Evolutionary conservation across 2,797 vertebrate species (phyloP).

Genomic region (Muscicapa comitata): DNA sequence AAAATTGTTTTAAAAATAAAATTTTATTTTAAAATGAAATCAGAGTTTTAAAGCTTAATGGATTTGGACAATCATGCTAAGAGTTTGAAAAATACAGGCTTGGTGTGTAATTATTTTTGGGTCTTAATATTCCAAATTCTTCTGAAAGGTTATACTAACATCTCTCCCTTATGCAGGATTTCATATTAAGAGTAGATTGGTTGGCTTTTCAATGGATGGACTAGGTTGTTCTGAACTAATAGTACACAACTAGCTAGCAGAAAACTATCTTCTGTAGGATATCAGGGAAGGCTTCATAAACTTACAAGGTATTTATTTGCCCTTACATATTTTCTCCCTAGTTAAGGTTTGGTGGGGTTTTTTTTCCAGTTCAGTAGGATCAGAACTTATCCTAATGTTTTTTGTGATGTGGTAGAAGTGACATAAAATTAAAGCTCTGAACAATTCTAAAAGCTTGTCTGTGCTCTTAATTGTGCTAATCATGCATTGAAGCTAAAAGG

Average conservation of each 20-base stretch:
- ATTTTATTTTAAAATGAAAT: background rate
- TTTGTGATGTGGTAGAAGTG: background rate
- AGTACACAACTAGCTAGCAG: too few relatives aligned
- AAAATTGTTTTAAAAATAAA: background rate
- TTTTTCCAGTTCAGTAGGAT: background rate
- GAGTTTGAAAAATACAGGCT: background rate
- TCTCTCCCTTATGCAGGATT: background rate
- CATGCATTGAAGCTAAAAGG: background rate
- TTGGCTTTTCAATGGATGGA: background rate
- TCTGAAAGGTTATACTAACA: background rate
- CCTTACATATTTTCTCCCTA: background rate
- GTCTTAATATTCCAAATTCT: background rate
- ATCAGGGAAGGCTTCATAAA: background rate
- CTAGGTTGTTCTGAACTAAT: background rate
- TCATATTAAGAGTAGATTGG: background rate
- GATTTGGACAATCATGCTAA: background rate
- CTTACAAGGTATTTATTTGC: background rate
- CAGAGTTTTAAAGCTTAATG: background rate
- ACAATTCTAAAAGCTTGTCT: background rate
- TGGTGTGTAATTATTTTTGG: background rate
- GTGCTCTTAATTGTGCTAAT: background rate
- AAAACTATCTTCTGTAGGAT: background rate
- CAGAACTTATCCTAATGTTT: background rate
- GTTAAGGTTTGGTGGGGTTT: background rate
- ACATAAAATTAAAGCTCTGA: background rate